Percentiles rank a stretch among this genome's conserved stretches.
These are phyloP conservation scores for Linnaemya vulpina DNA, from an alignment of 2,888 invertebrate genomes.

Conservation along the genomic window DNA sequence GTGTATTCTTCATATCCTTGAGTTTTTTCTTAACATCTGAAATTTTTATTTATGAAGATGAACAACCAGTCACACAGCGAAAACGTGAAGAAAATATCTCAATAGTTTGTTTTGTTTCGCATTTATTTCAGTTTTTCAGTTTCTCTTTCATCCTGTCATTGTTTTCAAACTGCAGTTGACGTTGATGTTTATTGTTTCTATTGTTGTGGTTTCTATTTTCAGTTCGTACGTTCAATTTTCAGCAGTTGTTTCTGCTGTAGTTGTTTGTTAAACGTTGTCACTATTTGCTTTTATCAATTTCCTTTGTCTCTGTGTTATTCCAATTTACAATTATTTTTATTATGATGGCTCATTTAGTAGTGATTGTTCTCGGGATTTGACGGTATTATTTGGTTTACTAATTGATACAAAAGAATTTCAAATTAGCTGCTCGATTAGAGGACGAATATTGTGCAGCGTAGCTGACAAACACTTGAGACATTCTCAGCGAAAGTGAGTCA, in stretches of 20 bases:
- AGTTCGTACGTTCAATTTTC: slow-evolving; percentile 45
- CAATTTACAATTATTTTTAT: slow-evolving; percentile 57
- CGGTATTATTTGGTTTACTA: slow-evolving; percentile 65
- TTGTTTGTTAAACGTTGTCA: slow-evolving; percentile 59
- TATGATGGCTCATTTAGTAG: slow-evolving; percentile 60
- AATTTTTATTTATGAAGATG: slow-evolving; percentile 9
- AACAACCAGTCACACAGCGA: slow-evolving; percentile 7
- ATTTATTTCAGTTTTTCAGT: slow-evolving; percentile 46
- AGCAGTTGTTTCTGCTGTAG: slow-evolving; percentile 21
- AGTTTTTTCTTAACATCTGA: slow-evolving; percentile 35
- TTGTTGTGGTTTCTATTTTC: slow-evolving; percentile 54
- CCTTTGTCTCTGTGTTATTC: slow-evolving; percentile 48
- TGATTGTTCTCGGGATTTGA: slow-evolving; percentile 7
- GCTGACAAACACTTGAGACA: not conserved
- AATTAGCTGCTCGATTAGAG: slow-evolving; percentile 47
- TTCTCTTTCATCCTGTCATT: slow-evolving; percentile 56
- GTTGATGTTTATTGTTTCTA: slow-evolving; percentile 62
- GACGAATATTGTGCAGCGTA: not conserved
- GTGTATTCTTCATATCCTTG: slow-evolving; percentile 24
- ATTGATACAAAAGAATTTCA: slow-evolving; percentile 65
- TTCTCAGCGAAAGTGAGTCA: slow-evolving; percentile 4
- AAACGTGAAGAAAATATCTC: slow-evolving; percentile 25
- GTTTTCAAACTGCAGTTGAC: slow-evolving; percentile 68
- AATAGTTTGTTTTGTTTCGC: slow-evolving; percentile 47
- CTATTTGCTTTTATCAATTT: slow-evolving; percentile 68